Evolutionary conservation across 1,140 invertebrate genomes (phyloP).

Genomic region (Leptinotarsa texana): DNA sequence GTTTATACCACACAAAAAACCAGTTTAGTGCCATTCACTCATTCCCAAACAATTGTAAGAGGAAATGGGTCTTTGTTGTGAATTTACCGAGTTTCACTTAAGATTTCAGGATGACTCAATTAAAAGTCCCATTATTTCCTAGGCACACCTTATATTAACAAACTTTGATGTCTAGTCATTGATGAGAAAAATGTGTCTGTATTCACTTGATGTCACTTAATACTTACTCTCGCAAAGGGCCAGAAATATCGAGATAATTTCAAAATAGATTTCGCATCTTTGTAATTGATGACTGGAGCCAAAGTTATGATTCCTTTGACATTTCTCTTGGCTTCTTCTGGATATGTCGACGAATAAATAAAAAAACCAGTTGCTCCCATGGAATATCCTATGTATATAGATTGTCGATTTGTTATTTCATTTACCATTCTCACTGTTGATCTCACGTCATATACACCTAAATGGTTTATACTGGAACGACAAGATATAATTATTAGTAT

Average conservation of each 20-base stretch:
- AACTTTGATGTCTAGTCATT: no score
- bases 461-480: conserved; percentile 25
- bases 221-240: conserved; percentile 16
- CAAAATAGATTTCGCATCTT: conserved; percentile 10
- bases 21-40: no score
- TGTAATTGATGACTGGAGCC: conserved; percentile 22
- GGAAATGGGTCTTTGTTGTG: no score
- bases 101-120: no score
- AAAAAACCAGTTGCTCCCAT: conserved; percentile 26
- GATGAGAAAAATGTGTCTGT: no score
- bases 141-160: no score
- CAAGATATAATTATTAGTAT: background rate
- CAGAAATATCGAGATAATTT: background rate
- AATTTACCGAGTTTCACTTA: no score
- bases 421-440: conserved; percentile 1
- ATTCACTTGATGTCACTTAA: background rate
- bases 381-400: conserved; percentile 30
- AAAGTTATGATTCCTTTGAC: conserved; percentile 17
- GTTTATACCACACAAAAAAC: no score
- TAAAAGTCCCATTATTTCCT: no score
- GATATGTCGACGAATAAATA: conserved; percentile 23
- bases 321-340: conserved; percentile 18
- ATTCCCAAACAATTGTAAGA: background rate
- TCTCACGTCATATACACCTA: conserved; percentile 27
- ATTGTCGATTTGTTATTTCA: conserved; percentile 11